Base-by-base conservation (phyloP, 2,888 invertebrate genomes). In the Ichneumoninae sp. region DNA sequence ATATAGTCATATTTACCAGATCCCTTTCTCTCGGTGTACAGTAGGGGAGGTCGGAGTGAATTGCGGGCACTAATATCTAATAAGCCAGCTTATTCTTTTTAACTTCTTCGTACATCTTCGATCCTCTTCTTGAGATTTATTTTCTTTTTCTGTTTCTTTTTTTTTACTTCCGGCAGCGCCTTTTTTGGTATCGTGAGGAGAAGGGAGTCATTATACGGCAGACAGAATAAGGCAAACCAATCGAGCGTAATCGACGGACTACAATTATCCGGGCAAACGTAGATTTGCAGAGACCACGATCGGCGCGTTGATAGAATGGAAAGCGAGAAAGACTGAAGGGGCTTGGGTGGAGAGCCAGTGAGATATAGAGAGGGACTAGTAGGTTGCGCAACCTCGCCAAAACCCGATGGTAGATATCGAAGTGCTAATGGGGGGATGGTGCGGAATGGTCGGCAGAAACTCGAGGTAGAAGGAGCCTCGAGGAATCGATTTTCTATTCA, bases 401-500 rank as follows among this genome's bases (percentile, higher is more conserved):
- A 84, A 70, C 70, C 78, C 81, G 81, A 84, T 82, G 70, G 84
- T 71, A 79, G 81, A 84, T 84, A 84, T 82, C 84, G 84, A 86
- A 86, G 86, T 86, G 84, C 82, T 84, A 84, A 84, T 84, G 74
- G 78, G 78, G 65, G 77, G 62, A 62, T 54, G 66, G 68, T 71
- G 77, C 72, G 71, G 78, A 75, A 75, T 65, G 74, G 70, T 54
- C 47, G 75, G 66, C 77, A 75, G 50, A 71, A 81, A 70, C 77
- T 82, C 80, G 70, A 80, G 82, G 57, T 80, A 82, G 70, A 52
- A 80, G 82, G 78, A 74, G 83, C 76, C 79, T 80, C 76, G 72
- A 81, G 77, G 85, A 33, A 86, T 83, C 83, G 83, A 86, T 83
- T 83, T 83, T 84, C 83, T 81, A 83, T 82, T 86, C 81, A 78